Conservation (phyloP, 1,140 invertebrate genomes). For the Pogonognathellus flavescens region DNA sequence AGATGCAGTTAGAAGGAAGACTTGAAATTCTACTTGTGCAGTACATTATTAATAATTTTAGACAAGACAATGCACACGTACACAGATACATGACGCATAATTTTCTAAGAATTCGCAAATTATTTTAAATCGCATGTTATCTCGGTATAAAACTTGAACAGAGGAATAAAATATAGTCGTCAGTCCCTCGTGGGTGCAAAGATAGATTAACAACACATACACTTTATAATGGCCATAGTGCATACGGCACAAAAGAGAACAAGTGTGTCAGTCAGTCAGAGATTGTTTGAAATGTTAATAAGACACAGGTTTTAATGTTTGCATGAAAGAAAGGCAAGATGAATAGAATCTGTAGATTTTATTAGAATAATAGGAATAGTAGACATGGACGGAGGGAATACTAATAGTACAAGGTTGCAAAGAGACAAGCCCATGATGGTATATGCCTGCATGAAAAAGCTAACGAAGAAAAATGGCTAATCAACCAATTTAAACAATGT, state of each 20-base stretch:
- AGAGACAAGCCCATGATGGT: neutral
- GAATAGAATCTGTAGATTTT: neutral
- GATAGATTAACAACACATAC: no score
- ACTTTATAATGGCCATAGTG: no score
- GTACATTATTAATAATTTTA: slow-evolving; percentile 28
- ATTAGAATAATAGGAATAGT: neutral
- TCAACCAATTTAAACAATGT: neutral
- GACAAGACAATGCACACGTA: neutral
- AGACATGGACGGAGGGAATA: neutral
- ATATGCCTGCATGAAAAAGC: no score
- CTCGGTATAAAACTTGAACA: neutral
- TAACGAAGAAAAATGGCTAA: slow-evolving; percentile 8
- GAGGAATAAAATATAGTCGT: no score
- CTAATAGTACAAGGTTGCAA: neutral
- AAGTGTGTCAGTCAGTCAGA: neutral
- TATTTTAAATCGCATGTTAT: slow-evolving; percentile 35
- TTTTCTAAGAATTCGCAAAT: slow-evolving; percentile 13
- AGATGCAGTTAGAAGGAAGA: neutral
- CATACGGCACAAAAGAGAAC: no score
- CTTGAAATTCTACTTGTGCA: slow-evolving; percentile 19
- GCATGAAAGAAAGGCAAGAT: neutral
- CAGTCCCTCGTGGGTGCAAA: no score
- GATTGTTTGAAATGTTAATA: slow-evolving; percentile 30
- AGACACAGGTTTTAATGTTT: neutral
- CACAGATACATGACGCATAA: neutral